Base-by-base conservation (phyloP, 2,888 invertebrate species). In the Drosophila mulleri region DNA sequence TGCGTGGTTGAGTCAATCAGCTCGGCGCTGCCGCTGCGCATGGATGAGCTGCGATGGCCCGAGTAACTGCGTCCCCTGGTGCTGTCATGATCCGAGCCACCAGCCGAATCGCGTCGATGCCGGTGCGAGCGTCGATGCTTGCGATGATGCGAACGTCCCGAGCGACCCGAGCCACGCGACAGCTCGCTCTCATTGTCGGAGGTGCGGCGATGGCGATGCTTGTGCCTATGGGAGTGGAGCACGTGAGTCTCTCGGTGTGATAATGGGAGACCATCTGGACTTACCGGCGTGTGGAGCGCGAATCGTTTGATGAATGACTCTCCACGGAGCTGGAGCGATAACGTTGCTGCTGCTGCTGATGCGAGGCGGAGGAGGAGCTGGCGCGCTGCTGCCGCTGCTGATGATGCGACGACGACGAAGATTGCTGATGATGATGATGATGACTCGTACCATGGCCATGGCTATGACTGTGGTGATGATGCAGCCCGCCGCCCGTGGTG, bases 161-260 rank as follows among this genome's bases (percentile, higher is more conserved):
- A 97, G 79, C 96, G 95, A 18, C 96, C 96, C 9, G 97, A 98
- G 47, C 97, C 96, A 71, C 97, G 95, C 0, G 98, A 98, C 80
- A 97, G 93, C 93, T 98, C 98, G 88, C 98, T 98, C 93, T 98
- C 98, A 80, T 97, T 97, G 91, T 98, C 98, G 1, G 98, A 98
- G 81, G 97, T 95, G 88, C 96, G 94, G 79, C 96, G 95, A 85
- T 97, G 96, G 44, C 97, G 95, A 91, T 97, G 97, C 87, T 95
- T 95, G 92, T 96, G 96, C 89, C 96, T 92, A 12, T 12, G 12
- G 12, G 48, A 11, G 48, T 18, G 20, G 26, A 35, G 39, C 20
- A 29, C 14, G 32, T 23, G 39, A 41, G 37, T 37, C 26, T 47
- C 35, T 6, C 20, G 5, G 44, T 16, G 44, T 20, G 8, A 6